Evolutionary conservation across 2,113 vertebrate genomes (phyloP).

Genomic region (Delphinapterus leucas): DNA sequence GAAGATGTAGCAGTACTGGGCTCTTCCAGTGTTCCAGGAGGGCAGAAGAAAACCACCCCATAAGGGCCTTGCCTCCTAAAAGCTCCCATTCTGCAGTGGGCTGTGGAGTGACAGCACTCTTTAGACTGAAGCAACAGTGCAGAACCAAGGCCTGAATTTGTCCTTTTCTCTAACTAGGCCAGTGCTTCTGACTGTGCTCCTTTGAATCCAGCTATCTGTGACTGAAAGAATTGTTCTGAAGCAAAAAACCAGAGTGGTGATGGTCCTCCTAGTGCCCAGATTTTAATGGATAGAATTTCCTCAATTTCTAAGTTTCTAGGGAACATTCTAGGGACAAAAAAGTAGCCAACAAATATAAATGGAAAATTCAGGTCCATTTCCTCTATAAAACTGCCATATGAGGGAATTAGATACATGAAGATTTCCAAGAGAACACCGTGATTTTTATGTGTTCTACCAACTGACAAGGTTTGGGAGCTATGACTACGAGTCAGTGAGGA

Average conservation of each 20-base stretch:
- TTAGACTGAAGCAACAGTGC: background rate
- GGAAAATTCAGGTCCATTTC: background rate
- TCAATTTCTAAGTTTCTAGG: slow-evolving; percentile 7
- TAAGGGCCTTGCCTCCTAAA: background rate
- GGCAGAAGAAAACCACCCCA: background rate
- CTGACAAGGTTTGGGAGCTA: background rate
- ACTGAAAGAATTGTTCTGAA: background rate
- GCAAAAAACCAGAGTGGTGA: background rate
- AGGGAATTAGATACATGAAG: slow-evolving; percentile 12
- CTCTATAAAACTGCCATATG: background rate
- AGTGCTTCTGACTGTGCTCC: background rate
- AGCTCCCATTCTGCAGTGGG: background rate
- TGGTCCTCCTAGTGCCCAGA: background rate
- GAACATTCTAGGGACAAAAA: background rate
- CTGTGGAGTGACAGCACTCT: background rate
- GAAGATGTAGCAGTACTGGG: background rate
- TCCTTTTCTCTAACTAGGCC: slow-evolving; percentile 29
- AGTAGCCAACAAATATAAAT: background rate
- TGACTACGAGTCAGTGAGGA: background rate
- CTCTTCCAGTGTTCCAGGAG: background rate
- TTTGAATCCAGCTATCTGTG: background rate
- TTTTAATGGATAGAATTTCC: slow-evolving; percentile 7
- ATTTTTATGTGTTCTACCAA: slow-evolving; percentile 12
- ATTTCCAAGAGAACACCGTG: background rate
- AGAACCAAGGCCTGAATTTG: background rate